Evolutionary conservation across 2,797 vertebrate genomes (phyloP), one percentile per base, ranked within the genome.

Genomic region (Eospalax fontanierii): DNA sequence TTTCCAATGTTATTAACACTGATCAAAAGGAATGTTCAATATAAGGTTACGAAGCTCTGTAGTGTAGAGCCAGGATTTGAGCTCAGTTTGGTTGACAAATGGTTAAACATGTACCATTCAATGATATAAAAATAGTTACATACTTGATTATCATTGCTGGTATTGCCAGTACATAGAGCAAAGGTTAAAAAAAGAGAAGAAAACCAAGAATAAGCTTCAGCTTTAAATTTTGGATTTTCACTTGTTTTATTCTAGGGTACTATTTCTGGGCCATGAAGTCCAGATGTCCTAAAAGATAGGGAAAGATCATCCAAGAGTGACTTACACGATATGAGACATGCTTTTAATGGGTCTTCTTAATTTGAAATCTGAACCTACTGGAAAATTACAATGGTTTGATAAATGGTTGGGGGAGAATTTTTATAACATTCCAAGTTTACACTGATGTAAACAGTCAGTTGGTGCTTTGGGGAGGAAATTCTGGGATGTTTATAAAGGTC

Each of bases 371-470:
- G 35, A 35, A 65, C 43, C 78, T 83, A 38, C 43, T 59, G 73
- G 19, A 59, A 92, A 73, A 88, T 61, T 22, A 9, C n/a, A 76
- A 61, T 57, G 18, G 40, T n/a, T 92, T 89, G 89, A 88, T 7
- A 54, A 57, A 76, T 33, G 73, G 43, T 89, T 84, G 26, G 50
- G 50, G 50, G 9, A 78, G 65, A 24, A 92, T 43, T 89, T 84
- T 95, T 78, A 65, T 84, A 83, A 71, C 35, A 71, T 4, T 79
- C 79, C n/a, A n/a, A 63, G 12, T 79, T 71, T 78, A 46, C 35
- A 83, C 30, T 92, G 35, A 83, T 91, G 38, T 81, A 40, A 82
- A 78, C n/a, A 82, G n/a, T 70, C 65, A 35, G 57, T 84, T 43
- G 21, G 19, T 83, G 19, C 50, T 84, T 92, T 63, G 28, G 26